Conservation (phyloP, 2,888 invertebrate genomes). For the Gibbula magus region DNA sequence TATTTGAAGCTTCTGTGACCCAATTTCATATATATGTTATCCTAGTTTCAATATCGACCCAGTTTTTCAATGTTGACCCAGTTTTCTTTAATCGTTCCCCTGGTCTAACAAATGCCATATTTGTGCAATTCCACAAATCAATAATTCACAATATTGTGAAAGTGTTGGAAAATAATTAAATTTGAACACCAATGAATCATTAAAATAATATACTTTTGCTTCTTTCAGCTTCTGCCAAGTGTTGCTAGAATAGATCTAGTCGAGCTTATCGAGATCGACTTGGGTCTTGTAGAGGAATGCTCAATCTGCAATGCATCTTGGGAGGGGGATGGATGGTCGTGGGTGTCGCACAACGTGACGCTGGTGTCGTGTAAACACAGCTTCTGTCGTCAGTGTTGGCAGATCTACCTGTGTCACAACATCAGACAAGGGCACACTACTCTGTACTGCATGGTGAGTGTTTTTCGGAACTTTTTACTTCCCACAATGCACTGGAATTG, state of each 20-base stretch:
- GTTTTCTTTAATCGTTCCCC: too few relatives aligned
- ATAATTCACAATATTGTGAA: too few relatives aligned
- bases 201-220: background rate
- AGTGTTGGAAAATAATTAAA: too few relatives aligned
- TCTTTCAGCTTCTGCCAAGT: background rate
- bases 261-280: background rate
- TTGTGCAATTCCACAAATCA: too few relatives aligned
- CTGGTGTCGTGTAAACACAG: slow-evolving; percentile 44
- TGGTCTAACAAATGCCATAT: too few relatives aligned
- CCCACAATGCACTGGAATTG: too few relatives aligned
- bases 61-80: too few relatives aligned
- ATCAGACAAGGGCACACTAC: slow-evolving; percentile 30
- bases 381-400: slow-evolving; percentile 49
- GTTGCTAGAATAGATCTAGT: background rate
- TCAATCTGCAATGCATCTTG: background rate
- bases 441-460: slow-evolving; percentile 40
- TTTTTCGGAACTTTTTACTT: background rate
- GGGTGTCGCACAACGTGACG: slow-evolving; percentile 3
- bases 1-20: too few relatives aligned
- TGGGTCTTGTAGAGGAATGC: background rate
- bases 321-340: background rate
- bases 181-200: too few relatives aligned
- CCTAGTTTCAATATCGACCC: too few relatives aligned
- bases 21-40: too few relatives aligned
- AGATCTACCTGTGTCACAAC: slow-evolving; percentile 30